Evolutionary conservation across 2,113 vertebrate species (phyloP), one percentile per base, ranked within the genome.

Genomic region (Protomyctophum bolini): DNA sequence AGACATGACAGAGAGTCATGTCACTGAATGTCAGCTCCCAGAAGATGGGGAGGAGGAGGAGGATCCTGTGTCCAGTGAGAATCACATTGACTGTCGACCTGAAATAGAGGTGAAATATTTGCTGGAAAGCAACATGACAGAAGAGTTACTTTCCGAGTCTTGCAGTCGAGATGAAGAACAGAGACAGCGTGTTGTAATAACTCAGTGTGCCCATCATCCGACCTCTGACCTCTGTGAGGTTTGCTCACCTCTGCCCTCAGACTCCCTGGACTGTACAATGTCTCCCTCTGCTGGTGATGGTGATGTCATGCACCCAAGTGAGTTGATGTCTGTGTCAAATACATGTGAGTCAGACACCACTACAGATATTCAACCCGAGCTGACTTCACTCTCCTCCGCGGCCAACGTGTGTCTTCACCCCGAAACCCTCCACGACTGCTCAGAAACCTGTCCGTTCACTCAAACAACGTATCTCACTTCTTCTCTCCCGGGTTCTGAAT

Each of bases 111-210:
- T 6, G 7, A 8, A 66, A 45, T 28, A 6, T 58, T 61, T n/a
- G 7, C 10, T 49, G 33, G 58, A 68, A 69, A 54, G 3, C 48
- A 52, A 79, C 68, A 54, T 52, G 1, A 58, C 6, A 4, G 45
- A 81, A 7, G 60, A 73, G 51, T 10, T 1, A n/a, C 2, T 11
- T 9, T 15, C 63, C 11, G 60, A 72, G 58, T 58, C 58, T 2
- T 7, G 12, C 7, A 15, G 14, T 68, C 62, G 81, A 49, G 55
- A n/a, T n/a, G n/a, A 68, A 8, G 12, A 75, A 61, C 50, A 72
- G 12, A 76, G 10, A 41, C 6, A 10, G 10, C 28, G 21, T 21
- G 21, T 21, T 21, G 1, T 21, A 21, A 21, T 21, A 21, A 8
- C 61, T 49, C 45, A 21, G 12, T 4, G 51, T 54, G 10, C 12